phyloP scores from a whole-genome alignment of 2,888 invertebrate species.

The Platerodrilus igneus region DNA sequence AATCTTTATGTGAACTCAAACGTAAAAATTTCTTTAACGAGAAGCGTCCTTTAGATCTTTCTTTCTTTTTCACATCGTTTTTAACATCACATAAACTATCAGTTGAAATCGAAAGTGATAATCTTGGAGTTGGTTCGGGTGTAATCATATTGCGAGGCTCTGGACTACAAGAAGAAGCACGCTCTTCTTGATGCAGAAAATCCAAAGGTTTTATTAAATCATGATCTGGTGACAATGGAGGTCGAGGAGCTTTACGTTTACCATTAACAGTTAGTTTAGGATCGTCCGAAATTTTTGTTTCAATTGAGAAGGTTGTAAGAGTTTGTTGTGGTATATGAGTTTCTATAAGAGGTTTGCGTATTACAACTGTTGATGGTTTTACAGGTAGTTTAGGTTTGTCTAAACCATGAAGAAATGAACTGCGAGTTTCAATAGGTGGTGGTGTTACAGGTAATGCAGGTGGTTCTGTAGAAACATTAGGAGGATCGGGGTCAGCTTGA shows the following conservation, averaged over 20 bases:
- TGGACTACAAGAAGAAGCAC: conserved; percentile 61
- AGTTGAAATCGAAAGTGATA: conserved; percentile 69
- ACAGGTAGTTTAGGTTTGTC: conserved; percentile 66
- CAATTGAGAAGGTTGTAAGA: conserved; percentile 35
- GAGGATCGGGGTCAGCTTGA: conserved; percentile 75
- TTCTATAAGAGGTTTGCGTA: conserved; percentile 35
- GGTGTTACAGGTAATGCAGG: conserved; percentile 68
- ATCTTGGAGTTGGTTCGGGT: conserved; percentile 65
- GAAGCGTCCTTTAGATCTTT: conserved; percentile 67
- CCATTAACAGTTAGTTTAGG: conserved; percentile 51
- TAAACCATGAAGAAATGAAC: conserved; percentile 69
- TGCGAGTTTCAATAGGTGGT: conserved; percentile 54
- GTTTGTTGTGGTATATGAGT: conserved; percentile 29
- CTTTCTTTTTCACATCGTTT: conserved; percentile 53
- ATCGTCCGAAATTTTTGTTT: conserved; percentile 45
- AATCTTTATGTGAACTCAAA: conserved; percentile 70
- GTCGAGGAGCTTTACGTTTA: conserved; percentile 75
- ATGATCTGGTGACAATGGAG: conserved; percentile 57
- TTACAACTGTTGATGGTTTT: conserved; percentile 55
- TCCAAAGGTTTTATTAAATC: too few species aligned
- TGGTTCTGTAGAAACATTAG: conserved; percentile 60
- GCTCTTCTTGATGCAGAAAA: conserved; percentile 71
- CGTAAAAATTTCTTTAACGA: conserved; percentile 79
- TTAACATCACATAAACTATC: conserved; percentile 58
- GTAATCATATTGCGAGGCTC: conserved; percentile 52